Base-by-base conservation (phyloP, 2,797 vertebrate species). In the Cryptoprocta ferox region DNA sequence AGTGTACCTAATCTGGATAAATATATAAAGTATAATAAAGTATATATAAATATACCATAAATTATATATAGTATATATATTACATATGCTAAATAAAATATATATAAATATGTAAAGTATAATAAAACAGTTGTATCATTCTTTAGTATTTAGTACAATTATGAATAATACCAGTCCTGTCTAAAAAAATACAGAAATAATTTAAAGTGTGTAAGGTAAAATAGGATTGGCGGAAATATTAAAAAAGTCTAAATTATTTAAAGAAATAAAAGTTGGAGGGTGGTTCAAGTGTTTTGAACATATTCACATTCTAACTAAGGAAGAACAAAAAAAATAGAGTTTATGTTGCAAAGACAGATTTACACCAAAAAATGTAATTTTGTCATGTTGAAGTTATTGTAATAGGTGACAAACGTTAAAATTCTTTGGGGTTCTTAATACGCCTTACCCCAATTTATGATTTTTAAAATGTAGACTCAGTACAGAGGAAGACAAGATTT, bases 221-320 rank as follows among this genome's bases (percentile, higher is more conserved):
- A 89, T 1, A 96, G 53, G 19, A 84, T 84, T 80, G 78, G 84
- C 42, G 2, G 15, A 61, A 83, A 89, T 87, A 81, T 73, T 66
- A 73, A 76, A 37, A 45, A 92, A 96, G 24, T 86, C 35, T 59
- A 16, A 78, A 86, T 94, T 81, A 88, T 94, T 66, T 82, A 92
- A 87, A 63, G 50, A 88, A 95, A 14, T 37, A 92, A 86, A 92
- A 65, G 53, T 12, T 85, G 79, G 96, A 80, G n/a, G 11, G 32
- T 42, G n/a, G 32, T 26, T 91, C 18, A 79, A 86, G 37, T 61
- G 21, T 59, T 71, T 12, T 37, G 50, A 53, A 42, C 42, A 91
- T 32, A 71, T 73, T 61, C 88, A 80, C 21, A 76, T 82, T 94
- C 89, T 83, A 70, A 81, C 48, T 15, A 75, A 59, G 45, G n/a